These are phyloP conservation scores for Hemiscyllium ocellatum DNA, from an alignment of 2,113 vertebrate species.

Conservation along the genomic window DNA sequence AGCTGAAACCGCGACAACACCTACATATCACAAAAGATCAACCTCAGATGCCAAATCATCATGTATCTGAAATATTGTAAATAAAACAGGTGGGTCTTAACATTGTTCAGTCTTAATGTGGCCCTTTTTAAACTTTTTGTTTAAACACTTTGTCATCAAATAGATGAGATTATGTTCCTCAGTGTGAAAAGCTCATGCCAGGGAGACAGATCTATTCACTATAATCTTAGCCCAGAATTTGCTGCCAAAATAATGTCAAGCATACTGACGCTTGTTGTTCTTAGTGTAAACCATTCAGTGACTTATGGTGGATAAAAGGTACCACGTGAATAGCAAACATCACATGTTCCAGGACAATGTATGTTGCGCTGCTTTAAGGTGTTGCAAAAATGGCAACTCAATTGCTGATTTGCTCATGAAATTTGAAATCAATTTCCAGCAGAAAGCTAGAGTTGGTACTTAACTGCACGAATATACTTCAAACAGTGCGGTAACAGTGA, in stretches of 20 bases:
- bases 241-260: background rate
- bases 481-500: background rate
- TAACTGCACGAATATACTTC: background rate
- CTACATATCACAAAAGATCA: background rate
- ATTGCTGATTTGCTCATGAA: background rate
- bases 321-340: background rate
- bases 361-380: background rate
- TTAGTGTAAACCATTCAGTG: background rate
- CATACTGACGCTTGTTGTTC: background rate
- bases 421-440: background rate
- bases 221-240: background rate
- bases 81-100: background rate
- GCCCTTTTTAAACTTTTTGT: background rate
- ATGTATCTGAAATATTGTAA: background rate
- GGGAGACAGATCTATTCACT: background rate
- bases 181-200: background rate
- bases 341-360: background rate
- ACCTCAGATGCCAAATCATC: background rate
- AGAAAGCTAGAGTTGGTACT: background rate
- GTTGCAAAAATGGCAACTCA: background rate
- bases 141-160: background rate
- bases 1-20: background rate
- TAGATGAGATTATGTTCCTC: background rate
- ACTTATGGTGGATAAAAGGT: background rate
- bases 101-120: background rate